Evolutionary conservation across 2,888 invertebrate genomes (phyloP), one percentile per base, ranked within the genome.

Genomic region (Hydropsyche betteni): DNA sequence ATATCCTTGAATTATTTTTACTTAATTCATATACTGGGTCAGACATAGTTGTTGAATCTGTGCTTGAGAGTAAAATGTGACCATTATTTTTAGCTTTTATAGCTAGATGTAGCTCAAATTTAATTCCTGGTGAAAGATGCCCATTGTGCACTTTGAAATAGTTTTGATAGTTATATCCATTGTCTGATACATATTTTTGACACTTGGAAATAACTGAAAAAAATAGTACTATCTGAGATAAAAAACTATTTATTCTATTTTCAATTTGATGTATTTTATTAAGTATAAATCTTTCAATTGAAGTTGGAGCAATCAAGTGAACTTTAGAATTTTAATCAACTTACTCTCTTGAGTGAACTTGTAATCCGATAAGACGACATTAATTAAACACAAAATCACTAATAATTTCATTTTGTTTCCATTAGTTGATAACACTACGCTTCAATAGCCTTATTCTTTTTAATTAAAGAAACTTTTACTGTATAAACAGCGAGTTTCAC

Each of bases 11-110:
- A 24, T 24, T 24, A 24, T 38, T 55, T 81, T 82, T 80, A 87
- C 88, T 92, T 68, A 93, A 90, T 85, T 93, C 92, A 83, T 93
- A 93, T 0, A 91, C 91, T 0, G 89, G 86, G 81, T 90, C 91
- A 0, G 76, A 80, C 1, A 81, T 78, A 0, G 83, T 81, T 0
- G 91, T 88, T 5, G 81, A 82, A 0, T 84, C 82, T 0, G 86
- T 85, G 0, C 90, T 85, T 0, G 92, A 89, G 7, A 93, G 82
- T 33, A 92, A 82, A 64, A 93, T 91, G 80, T 93, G 93, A 0
- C 92, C 93, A 82, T 93, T 91, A 82, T 90, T 91, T 0, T 86
- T 82, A 0, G 91, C 91, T 79, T 91, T 84, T 36, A 93, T 91
- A 0, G 90, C 90, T 73, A 93, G 88, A 81, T 92, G 91, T 83